Evolutionary conservation across 2,888 invertebrate species (phyloP), one percentile per base, ranked within the genome.

Genomic region (Metellina segmentata): DNA sequence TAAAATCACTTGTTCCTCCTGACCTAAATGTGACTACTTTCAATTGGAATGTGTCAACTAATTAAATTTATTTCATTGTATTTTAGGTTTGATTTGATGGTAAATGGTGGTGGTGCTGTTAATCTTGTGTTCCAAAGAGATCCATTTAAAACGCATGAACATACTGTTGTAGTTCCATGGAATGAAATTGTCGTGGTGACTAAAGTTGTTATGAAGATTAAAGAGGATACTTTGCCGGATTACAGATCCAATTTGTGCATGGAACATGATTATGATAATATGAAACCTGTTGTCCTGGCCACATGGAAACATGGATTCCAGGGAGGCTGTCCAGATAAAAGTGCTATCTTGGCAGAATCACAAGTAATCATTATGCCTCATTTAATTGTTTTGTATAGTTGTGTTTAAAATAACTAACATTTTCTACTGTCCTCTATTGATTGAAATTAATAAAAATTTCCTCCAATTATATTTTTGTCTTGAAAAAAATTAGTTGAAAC

Each of bases 31-130:
- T 75, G 16, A 48, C 5, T 4, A 75, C 49, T 75, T 34, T 75
- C 16, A 48, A 9, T 75, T 48, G 16, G 6, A 13, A 49, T 75
- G 16, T 16, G 49, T 49, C 49, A 0, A 13, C 75, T 49, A 34
- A 75, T 48, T 13, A 20, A 13, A 9, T n/a, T 7, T 11, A 49
- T 79, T 51, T 83, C 16, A 86, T 85, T 89, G 71, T n/a, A n/a
- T 93, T 95, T 93, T 95, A 99, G 99, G 97, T 99, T 99, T 96
- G 99, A 99, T 96, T 97, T 99, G 91, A 96, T 99, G 94, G 99
- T 99, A 93, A 99, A 99, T 95, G 99, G 99, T 19, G 99, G 99
- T 81, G 99, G 99, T 61, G 98, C 99, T 1, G 98, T 99, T 90
- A 98, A 98, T 34, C 96, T 99, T 93, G 98, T 98, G 95, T 99